phyloP scores from a whole-genome alignment of 2,797 vertebrate species.

The Odontamblyopus lacepedii region DNA sequence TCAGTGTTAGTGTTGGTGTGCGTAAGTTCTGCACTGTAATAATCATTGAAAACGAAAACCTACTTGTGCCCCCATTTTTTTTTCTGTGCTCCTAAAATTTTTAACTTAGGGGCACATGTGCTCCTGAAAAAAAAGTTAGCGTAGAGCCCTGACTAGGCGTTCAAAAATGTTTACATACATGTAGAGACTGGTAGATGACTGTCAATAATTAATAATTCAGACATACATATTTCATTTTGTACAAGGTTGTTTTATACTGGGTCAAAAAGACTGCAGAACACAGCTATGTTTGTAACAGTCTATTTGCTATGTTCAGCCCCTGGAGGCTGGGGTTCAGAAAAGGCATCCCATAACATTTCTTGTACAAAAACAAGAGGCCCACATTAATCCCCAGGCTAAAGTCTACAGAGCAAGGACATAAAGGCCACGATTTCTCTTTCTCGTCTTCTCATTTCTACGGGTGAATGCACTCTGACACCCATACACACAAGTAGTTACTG shows the following conservation, averaged over 20 bases:
- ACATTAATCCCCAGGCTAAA: constrained; percentile 47
- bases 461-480: constrained; percentile 19
- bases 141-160: no score
- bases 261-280: background rate
- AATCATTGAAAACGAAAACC: no score
- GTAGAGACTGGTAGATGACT: background rate
- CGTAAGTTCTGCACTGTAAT: no score
- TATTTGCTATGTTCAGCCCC: background rate
- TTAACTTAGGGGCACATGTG: no score
- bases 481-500: background rate
- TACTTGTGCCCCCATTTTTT: no score
- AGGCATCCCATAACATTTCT: constrained; percentile 29
- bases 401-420: constrained; percentile 38
- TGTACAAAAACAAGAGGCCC: constrained; percentile 53
- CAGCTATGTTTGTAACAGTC: background rate
- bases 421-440: constrained; percentile 20
- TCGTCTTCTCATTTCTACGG: constrained; percentile 2
- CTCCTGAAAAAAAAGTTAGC: no score
- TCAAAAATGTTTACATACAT: constrained; percentile 3
- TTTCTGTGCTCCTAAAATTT: no score
- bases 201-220: background rate
- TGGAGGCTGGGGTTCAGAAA: constrained; percentile 38
- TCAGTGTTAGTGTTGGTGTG: no score
- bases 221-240: background rate
- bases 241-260: background rate